Evolutionary conservation across 2,113 vertebrate genomes (phyloP), one percentile per base, ranked within the genome.

Genomic region (Hemiprocne comata): DNA sequence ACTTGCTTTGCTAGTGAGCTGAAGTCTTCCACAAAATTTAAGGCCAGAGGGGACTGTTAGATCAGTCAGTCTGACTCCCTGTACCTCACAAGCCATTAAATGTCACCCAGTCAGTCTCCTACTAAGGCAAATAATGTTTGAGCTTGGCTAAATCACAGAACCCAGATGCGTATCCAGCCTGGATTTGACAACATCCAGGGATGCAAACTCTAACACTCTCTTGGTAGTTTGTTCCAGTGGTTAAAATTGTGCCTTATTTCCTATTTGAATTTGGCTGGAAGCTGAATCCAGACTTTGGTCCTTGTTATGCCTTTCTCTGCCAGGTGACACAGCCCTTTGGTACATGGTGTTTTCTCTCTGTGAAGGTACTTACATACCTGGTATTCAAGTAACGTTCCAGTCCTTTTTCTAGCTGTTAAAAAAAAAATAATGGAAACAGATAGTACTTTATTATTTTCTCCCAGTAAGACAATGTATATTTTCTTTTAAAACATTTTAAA

Each of bases 211-310:
- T 62, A 83, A 80, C 2, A 1, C 10, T 89, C 65, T 64, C 69
- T 44, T 65, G 93, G 53, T 78, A 95, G 48, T 90, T 92, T 85
- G 48, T 71, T 93, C 83, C 53, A 93, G 64, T 87, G 76, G 44
- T 93, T 94, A 92, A 92, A 92, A 40, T 67, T 84, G 76, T 87
- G 73, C 38, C 80, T 94, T 89, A 64, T 92, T 97, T 95, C 92
- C 86, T 88, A 51, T 84, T 86, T 81, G 42, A 94, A 89, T 95
- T 80, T 93, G 64, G 9, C 72, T 92, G 50, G 48, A 84, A 90
- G 55, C 14, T 53, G 76, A 71, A 93, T 81, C 57, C 69, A 90
- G 86, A 31, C 29, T 73, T 76, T 24, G 29, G 38, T 92, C 84
- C 53, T 81, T 74, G 53, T 90, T 92, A 67, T 5, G 6, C 34